Conservation (phyloP, 2,888 invertebrate species). For the Vesta saturnalis region DNA sequence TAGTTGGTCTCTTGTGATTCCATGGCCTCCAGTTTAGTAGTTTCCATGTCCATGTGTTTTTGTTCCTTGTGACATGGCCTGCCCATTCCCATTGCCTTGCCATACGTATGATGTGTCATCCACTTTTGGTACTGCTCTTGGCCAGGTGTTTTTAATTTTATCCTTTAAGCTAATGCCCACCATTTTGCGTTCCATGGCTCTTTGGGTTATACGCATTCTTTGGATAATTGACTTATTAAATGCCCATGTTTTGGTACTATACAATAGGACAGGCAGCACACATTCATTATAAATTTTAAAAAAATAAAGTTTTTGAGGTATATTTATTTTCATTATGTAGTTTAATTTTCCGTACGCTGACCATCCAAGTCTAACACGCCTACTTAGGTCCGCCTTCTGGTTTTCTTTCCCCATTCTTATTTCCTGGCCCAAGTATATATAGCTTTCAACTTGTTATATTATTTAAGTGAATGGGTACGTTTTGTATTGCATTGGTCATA, state of each 20-base stretch:
- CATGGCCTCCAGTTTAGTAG: too few species aligned
- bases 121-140: not conserved
- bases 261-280: not conserved
- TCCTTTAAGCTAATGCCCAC: not conserved
- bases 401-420: slow-evolving; percentile 2
- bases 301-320: too few species aligned
- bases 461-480: too few species aligned
- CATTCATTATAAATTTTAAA: slow-evolving; percentile 1
- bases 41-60: not conserved
- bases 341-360: not conserved
- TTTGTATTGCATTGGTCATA: too few species aligned
- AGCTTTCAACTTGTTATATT: too few species aligned
- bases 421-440: too few species aligned
- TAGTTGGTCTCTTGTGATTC: slow-evolving; percentile 1
- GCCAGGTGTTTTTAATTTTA: slow-evolving; percentile 1
- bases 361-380: slow-evolving; percentile 8
- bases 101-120: slow-evolving; percentile 2
- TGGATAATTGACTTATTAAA: slow-evolving; percentile 9
- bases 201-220: not conserved
- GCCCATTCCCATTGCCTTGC: not conserved
- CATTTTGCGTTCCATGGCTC: too few species aligned
- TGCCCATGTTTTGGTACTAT: slow-evolving; percentile 1
- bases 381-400: not conserved
- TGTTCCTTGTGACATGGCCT: not conserved
- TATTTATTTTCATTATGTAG: not conserved